These are phyloP conservation scores for Crocodylus rhombifer DNA, from an alignment of 2,797 vertebrate species.

Conservation along the genomic window DNA sequence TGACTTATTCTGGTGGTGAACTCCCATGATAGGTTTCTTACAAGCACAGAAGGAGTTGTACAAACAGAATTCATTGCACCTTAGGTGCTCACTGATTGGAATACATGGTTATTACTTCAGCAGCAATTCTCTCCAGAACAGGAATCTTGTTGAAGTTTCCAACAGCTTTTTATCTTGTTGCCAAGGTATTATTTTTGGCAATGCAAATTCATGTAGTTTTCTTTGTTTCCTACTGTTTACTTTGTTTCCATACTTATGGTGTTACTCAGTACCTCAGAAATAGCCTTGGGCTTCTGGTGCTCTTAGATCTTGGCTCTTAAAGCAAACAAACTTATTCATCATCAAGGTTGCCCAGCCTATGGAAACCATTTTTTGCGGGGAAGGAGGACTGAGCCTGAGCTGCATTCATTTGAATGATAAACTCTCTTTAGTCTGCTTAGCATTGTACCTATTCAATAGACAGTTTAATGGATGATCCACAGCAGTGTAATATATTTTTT, in stretches of 20 bases:
- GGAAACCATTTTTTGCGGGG: constrained; percentile 32
- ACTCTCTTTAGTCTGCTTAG: constrained; percentile 74
- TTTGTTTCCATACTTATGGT: constrained; percentile 57
- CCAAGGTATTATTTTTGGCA: constrained; percentile 4
- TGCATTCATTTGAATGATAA: constrained; percentile 63
- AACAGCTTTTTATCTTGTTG: not conserved
- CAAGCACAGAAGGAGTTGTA: not conserved
- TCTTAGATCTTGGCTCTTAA: constrained; percentile 40
- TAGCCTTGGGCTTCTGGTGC: constrained; percentile 36
- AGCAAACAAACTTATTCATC: constrained; percentile 53
- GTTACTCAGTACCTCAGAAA: constrained; percentile 56
- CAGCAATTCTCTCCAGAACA: not conserved
- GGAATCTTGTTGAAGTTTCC: not conserved
- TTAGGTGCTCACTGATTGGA: not conserved
- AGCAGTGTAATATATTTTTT: constrained; percentile 68
- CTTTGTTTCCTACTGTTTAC: constrained; percentile 55
- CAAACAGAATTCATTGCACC: not conserved
- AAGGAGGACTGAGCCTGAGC: constrained; percentile 55
- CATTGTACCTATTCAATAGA: constrained; percentile 78
- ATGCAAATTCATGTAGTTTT: constrained; percentile 19
- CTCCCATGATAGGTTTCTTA: not conserved
- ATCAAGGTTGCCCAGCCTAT: constrained; percentile 43
- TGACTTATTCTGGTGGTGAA: not conserved
- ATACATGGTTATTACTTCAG: not conserved
- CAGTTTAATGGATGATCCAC: constrained; percentile 80